Percentiles rank a stretch among this genome's conserved stretches.
phyloP scores from a whole-genome alignment of 37 sponge, comb jelly and placozoan genomes.

The Spongilla lacustris region DNA sequence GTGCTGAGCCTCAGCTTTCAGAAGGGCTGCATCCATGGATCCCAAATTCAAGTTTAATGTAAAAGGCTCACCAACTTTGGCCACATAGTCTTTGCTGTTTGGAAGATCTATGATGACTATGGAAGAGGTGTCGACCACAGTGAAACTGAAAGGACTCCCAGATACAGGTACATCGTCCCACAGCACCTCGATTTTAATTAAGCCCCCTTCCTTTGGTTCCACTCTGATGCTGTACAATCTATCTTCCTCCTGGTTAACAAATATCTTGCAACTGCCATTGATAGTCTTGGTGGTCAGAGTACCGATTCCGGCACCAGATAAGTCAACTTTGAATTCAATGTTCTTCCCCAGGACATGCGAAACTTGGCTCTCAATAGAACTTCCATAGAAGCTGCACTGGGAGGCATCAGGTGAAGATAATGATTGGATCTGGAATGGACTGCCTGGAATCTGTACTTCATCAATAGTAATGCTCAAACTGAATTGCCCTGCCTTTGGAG shows the following conservation, averaged over 20 bases:
- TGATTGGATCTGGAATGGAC: conserved; percentile 67
- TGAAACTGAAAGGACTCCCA: conserved; percentile 77
- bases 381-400: conserved; percentile 58
- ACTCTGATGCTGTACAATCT: conserved; percentile 64
- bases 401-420: conserved; percentile 70
- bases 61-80: conserved; percentile 43
- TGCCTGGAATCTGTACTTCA: conserved; percentile 62
- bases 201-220: conserved; percentile 60
- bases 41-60: conserved; percentile 41
- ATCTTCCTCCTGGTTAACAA: conserved; percentile 13
- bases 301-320: conserved; percentile 68
- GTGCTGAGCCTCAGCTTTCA: conserved; percentile 24
- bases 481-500: conserved; percentile 66
- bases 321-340: conserved; percentile 81
- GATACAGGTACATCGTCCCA: conserved; percentile 80
- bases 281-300: conserved; percentile 49
- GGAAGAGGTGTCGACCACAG: conserved; percentile 60
- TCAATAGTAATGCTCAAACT: conserved; percentile 53
- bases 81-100: conserved; percentile 30
- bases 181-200: conserved; percentile 64
- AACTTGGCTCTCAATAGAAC: conserved; percentile 41
- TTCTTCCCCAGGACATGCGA: conserved; percentile 61
- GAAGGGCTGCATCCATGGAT: conserved; percentile 40
- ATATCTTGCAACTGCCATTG: conserved; percentile 26
- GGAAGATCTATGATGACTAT: conserved; percentile 48